Base-by-base conservation (phyloP, 2,888 invertebrate species). In the Xanthia togata region DNA sequence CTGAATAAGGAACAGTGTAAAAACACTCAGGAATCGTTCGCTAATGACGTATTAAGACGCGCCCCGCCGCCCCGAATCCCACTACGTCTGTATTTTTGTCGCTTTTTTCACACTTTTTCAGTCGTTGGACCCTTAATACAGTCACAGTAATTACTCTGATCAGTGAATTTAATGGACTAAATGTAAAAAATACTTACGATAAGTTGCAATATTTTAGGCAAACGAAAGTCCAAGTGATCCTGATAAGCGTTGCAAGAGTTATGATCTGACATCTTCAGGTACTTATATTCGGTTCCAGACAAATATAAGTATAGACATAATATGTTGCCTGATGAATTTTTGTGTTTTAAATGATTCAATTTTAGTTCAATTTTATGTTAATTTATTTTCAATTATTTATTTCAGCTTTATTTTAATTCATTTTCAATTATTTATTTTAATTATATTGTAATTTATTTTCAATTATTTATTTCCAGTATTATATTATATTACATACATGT, bases 11-110 rank as follows among this genome's bases (percentile, higher is more conserved):
- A 70, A 85, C 89, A 90, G 85, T 89, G 87, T 88, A 91, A 90
- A 91, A 90, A 90, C 90, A 90, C 84, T 81, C 87, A 89, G 82
- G 75, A 90, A 92, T 93, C 90, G 90, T 81, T 81, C 88, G 78
- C 91, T 93, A 94, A 94, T 92, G 94, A 92, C 91, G 89, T 91
- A 93, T 93, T 91, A 93, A 90, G 87, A 85, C 85, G 75, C 82
- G 79, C 81, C 87, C 47, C 55, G n/a, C 35, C 1, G n/a, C 14
- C 41, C 60, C 47, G 60, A 55, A 6, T 3, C 60, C 44, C 50
- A 64, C 83, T 82, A 76, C 60, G 57, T 75, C 70, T 73, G 68
- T 77, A 74, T 79, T 53, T 84, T 77, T 70, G 59, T 81, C 63
- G 35, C 55, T 55, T 81, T 81, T 79, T 79, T 74, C 67, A 44